These are phyloP conservation scores for Amphipoea oculea DNA, from an alignment of 2,888 invertebrate genomes.

Conservation along the genomic window DNA sequence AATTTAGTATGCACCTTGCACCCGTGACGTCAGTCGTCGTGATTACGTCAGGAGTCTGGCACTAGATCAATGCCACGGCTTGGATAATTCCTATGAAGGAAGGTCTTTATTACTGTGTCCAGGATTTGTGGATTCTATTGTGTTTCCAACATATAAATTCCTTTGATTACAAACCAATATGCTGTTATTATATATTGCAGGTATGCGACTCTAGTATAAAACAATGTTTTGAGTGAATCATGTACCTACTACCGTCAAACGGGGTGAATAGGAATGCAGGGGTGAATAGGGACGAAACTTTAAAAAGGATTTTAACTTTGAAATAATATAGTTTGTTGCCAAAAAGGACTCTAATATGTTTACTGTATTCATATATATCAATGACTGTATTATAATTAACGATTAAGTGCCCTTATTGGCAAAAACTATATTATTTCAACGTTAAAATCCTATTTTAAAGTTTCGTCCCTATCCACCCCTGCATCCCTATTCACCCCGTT, in stretches of 20 bases:
- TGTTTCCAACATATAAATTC: background rate
- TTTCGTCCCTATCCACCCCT: too few species aligned
- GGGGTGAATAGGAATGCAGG: too few species aligned
- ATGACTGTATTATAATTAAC: too few species aligned
- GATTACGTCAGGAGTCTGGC: constrained; percentile 37
- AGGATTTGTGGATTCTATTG: background rate
- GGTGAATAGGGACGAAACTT: too few species aligned
- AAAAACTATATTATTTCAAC: too few species aligned
- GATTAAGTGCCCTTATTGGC: too few species aligned
- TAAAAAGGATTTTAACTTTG: too few species aligned
- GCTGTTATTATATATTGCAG: background rate
- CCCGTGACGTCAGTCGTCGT: background rate
- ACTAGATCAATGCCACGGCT: constrained; percentile 13
- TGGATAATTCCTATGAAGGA: background rate
- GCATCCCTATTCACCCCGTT: too few species aligned
- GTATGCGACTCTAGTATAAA: background rate
- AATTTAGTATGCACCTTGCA: constrained; percentile 46
- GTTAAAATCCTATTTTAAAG: too few species aligned
- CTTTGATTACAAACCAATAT: background rate
- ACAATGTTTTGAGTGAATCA: background rate
- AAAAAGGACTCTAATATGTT: too few species aligned
- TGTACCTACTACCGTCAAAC: background rate
- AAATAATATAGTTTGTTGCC: too few species aligned
- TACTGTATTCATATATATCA: too few species aligned
- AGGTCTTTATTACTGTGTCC: background rate